Evolutionary conservation across 2,888 invertebrate genomes (phyloP), one percentile per base, ranked within the genome.

Genomic region (Drosophila pullipes): DNA sequence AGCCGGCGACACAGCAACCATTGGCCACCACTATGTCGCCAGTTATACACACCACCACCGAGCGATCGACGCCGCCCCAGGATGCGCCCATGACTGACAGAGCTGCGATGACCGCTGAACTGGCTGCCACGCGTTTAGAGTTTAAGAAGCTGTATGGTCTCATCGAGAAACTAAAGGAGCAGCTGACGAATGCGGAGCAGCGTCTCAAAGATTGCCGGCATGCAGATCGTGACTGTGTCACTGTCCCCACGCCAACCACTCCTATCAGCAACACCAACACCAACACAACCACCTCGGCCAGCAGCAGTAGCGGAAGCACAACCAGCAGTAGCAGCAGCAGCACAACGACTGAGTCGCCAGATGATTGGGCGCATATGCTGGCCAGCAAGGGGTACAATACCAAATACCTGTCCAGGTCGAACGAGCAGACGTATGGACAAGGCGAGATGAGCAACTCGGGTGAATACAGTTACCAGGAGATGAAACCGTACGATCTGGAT

Each of bases 301-400:
- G 30, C 52, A 59, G 41, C 49, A 52, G 18, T 47, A 66, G 4
- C 25, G 41, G 0, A 33, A 57, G 25, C 47, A 52, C 7, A n/a
- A 55, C 18, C 37, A 75, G 2, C 22, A 65, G 30, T 9, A 10
- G 10, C 33, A 33, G 33, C 41, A 75, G 0, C n/a, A 57, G 13
- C 3, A 28, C 25, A 18, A 62, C 47, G 9, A 70, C 60, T 1
- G 31, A 41, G 18, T 30, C 78, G 1, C 49, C 55, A 3, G 7
- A 69, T 44, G 60, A 77, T 22, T 92, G 92, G 92, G 64, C 85
- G 11, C 60, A 62, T 4, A 53, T 86, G 39, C 73, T 92, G 79
- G 78, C 89, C 35, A 79, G 69, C 7, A 90, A 89, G 4, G 91
- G 92, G 18, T 92, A 92, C 41, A 84, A 90, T 52, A 83, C 76